Conservation (phyloP, 64 coral and sea anemone species). For the Anthopleura sola region DNA sequence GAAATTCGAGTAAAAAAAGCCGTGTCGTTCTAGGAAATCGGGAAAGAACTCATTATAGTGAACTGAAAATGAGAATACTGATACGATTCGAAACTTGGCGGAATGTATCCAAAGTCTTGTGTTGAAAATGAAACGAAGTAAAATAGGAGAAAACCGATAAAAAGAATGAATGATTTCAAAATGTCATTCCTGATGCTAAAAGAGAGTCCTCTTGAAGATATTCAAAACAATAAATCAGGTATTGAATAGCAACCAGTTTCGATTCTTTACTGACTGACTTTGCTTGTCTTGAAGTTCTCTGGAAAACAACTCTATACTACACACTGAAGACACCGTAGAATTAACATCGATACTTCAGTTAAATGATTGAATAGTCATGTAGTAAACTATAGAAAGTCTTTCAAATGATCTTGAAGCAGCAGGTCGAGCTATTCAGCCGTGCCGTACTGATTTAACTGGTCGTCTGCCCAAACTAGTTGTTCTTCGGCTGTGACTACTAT, state of each 20-base stretch:
- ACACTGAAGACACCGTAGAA: background rate
- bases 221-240: background rate
- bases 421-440: conserved; percentile 16
- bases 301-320: background rate
- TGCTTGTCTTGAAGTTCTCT: background rate
- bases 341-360: background rate
- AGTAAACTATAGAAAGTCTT: background rate
- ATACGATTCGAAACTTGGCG: too few species aligned
- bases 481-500: background rate
- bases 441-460: background rate
- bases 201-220: background rate
- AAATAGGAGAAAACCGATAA: too few species aligned
- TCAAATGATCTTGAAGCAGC: background rate
- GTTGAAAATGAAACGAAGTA: too few species aligned
- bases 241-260: conserved; percentile 18
- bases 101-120: too few species aligned
- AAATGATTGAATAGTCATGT: background rate
- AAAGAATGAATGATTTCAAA: too few species aligned
- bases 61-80: too few species aligned
- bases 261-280: background rate
- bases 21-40: too few species aligned
- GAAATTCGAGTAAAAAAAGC: too few species aligned
- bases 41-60: too few species aligned
- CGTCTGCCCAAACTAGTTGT: background rate
- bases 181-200: too few species aligned